Evolutionary conservation across 2,888 invertebrate species (phyloP).

Genomic region (Sinelater perroti): DNA sequence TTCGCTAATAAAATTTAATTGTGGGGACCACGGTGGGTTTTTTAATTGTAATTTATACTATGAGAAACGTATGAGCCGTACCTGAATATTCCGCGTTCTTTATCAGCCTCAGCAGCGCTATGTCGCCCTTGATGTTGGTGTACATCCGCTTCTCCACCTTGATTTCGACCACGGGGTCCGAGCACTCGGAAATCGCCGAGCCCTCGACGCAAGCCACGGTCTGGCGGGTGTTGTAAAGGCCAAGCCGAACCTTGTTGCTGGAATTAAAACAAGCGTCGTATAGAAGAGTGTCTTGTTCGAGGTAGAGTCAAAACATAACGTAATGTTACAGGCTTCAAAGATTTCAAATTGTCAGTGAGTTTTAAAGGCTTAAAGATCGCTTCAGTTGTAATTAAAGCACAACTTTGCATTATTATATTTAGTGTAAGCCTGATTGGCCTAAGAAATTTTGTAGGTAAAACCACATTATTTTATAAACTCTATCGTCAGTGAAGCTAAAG

Average conservation of each 20-base stretch:
- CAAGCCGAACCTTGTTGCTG: constrained; percentile 2
- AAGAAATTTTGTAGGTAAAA: too few relatives aligned
- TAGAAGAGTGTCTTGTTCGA: background rate
- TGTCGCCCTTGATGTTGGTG: background rate
- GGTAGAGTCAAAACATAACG: background rate
- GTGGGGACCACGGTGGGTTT: too few relatives aligned
- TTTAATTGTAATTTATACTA: too few relatives aligned
- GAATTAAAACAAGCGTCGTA: background rate
- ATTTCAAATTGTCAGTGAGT: too few relatives aligned
- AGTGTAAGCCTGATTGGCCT: too few relatives aligned
- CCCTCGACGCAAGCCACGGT: background rate
- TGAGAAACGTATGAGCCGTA: background rate
- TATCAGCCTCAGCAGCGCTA: background rate
- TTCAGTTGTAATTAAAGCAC: too few relatives aligned
- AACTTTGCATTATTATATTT: too few relatives aligned
- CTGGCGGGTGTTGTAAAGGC: background rate
- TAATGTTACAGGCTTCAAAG: too few relatives aligned
- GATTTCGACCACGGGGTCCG: background rate
- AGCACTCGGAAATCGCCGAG: background rate
- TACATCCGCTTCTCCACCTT: background rate
- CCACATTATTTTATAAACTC: too few relatives aligned
- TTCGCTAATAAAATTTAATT: too few relatives aligned
- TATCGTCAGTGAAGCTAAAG: too few relatives aligned
- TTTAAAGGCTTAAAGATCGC: too few relatives aligned
- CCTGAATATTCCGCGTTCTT: background rate